Base-by-base conservation (phyloP, 2,888 invertebrate species). In the Drosophila eohydei region DNA sequence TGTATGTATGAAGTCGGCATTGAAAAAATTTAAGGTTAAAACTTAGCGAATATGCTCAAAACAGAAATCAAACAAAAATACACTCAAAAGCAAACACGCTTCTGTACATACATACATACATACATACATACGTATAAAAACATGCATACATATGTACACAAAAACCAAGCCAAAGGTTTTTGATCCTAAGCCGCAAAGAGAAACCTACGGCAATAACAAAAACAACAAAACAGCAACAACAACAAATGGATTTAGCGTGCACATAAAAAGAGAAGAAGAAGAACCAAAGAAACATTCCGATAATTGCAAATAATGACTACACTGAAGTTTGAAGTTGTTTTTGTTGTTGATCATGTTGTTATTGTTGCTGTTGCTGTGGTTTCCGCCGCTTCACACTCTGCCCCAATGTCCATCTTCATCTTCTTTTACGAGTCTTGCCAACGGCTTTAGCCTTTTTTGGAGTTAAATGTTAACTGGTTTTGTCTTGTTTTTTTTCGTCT, bases 241-340 rank as follows among this genome's bases (percentile, higher is more conserved):
- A 67, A 70, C 66, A 68, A 75, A 67, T 54, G 67, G 74, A 82
- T 80, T 77, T 80, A 81, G 74, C 74, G 64, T 75, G 69, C 72
- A 75, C 68, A 81, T 60, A 83, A 76, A 80, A 68, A 61, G 34
- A 62, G 72, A 75, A 88, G 81, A 74, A 68, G 74, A 78, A 78
- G 72, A 75, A 75, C 75, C 60, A 85, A 85, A 81, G 88, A 73
- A 69, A 80, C 85, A 87, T 81, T 79, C 88, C 88, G 83, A 86
- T 86, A 86, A 86, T 86, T 86, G 86, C 90, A 88, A 86, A 86
- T 89, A 86, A 86, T 88, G 88, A 88, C 79, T 78, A 80, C 64
- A 76, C 70, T 72, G 72, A 78, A 72, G 72, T 60, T 79, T 67
- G 72, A 68, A 60, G 68, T 79, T 66, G 60, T 69, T 56, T 16